Percentiles rank a stretch among this genome's conserved stretches.
Conservation (phyloP, 2,888 invertebrate species). For the Neoascia interrupta region DNA sequence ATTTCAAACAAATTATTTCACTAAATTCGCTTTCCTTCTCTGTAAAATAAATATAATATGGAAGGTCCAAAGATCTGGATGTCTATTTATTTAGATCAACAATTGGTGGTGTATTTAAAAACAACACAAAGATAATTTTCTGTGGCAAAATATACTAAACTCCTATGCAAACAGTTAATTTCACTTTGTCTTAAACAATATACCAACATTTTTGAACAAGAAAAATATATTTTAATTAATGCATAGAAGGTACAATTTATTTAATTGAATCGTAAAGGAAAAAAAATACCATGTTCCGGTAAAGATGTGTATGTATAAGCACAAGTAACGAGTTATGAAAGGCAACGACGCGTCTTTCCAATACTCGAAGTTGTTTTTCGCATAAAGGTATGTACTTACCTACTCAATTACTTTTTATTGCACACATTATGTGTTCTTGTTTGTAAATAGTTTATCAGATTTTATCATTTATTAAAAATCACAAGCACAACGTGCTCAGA, state of each 20-base stretch:
- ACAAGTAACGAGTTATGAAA: slow-evolving; percentile 7
- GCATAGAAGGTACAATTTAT: background rate
- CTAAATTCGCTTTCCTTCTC: background rate
- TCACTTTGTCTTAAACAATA: too few species aligned
- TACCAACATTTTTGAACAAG: too few species aligned
- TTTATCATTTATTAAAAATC: too few species aligned
- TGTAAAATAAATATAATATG: background rate
- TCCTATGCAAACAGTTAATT: background rate
- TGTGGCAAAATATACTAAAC: background rate
- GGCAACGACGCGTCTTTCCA: background rate
- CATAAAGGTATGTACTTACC: too few species aligned
- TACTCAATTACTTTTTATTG: background rate
- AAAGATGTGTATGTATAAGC: slow-evolving; percentile 11
- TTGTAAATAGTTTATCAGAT: slow-evolving; percentile 16
- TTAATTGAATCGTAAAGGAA: too few species aligned
- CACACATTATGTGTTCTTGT: slow-evolving; percentile 9
- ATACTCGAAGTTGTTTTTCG: background rate
- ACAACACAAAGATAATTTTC: background rate
- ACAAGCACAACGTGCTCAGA: background rate
- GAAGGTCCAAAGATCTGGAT: too few species aligned
- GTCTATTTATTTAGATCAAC: too few species aligned
- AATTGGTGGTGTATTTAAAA: too few species aligned
- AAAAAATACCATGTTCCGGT: background rate
- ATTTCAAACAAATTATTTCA: background rate
- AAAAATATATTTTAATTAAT: background rate